A percentile compares a stretch with the other conserved stretches of the same genome.
Conservation (phyloP, 2,113 vertebrate genomes). For the Apteryx owenii region DNA sequence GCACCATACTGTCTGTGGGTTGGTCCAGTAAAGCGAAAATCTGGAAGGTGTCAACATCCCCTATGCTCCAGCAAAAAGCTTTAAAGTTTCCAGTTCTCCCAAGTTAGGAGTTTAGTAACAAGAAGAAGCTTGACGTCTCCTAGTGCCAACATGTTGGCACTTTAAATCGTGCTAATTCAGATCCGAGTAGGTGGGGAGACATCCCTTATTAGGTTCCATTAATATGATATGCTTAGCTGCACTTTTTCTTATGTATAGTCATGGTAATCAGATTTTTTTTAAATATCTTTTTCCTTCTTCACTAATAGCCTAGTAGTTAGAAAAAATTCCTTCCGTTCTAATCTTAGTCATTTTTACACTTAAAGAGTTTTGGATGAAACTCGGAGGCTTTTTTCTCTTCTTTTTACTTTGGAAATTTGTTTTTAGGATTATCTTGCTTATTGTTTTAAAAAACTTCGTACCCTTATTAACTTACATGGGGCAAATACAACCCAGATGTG, state of each 20-base stretch:
- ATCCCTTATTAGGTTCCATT: neutral
- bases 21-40: constrained; percentile 76
- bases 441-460: constrained; percentile 41
- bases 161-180: neutral
- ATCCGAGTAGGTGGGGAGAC: constrained; percentile 5
- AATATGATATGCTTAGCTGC: neutral
- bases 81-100: constrained; percentile 39
- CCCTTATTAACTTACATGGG: constrained; percentile 71
- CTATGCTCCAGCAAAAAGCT: constrained; percentile 53
- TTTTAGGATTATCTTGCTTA: constrained; percentile 66
- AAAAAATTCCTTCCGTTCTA: neutral
- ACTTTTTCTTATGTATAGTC: neutral
- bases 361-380: neutral
- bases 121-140: constrained; percentile 11
- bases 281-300: neutral
- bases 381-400: neutral
- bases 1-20: constrained; percentile 80
- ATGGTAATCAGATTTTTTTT: neutral
- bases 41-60: constrained; percentile 75
- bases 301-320: neutral
- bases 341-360: neutral
- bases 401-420: constrained; percentile 59
- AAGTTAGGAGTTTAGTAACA: constrained; percentile 11
- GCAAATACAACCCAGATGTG: constrained; percentile 79
- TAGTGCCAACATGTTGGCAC: neutral